Base-by-base conservation (phyloP, 2,888 invertebrate species). In the Metopia argyrocephala region DNA sequence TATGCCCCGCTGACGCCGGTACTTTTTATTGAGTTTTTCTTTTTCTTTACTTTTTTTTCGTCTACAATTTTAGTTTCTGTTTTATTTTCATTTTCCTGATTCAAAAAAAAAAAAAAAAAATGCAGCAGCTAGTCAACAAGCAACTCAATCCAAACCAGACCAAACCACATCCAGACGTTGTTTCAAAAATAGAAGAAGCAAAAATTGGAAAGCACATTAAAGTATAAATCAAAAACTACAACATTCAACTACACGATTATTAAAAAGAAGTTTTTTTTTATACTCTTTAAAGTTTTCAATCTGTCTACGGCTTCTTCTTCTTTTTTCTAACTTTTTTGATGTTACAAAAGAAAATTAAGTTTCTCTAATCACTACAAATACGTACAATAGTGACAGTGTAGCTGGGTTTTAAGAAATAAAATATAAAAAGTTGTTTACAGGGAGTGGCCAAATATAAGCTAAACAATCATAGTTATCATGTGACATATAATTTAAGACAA, bases 201-300 rank as follows among this genome's bases (percentile, higher is more conserved):
- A 54, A 45, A 50, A 23, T 3, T 46, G 45, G 46, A 23, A 54
- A 20, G 46, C 6, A 57, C 20, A 52, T 25, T 15, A 54, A 76
- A 9, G 25, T 57, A 66, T 5, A 71, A 71, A 54, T 65, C 45
- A 61, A 65, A 71, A 65, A 59, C 57, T 71, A 46, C 52, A 71
- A 78, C n/a, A 46, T 65, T 45, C 78, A 78, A 46, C 50, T 59
- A 78, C 71, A 71, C 59, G 65, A 78, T 25, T 45, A 18, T 12
- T 28, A 25, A 64, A 31, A 48, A 38, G 7, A 75, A 75, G 45
- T 68, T 71, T 65, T 71, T 31, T 61, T 38, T 12, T 38, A 38
- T 38, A 15, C 15, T 38, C 15, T 38, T 38, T 3, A 3, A 38
- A 38, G 9, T 38, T 38, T 9, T 38, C 15, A 38, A 38, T 38